Conservation (phyloP, 1,140 invertebrate species). For the Chrysopa pallens region DNA sequence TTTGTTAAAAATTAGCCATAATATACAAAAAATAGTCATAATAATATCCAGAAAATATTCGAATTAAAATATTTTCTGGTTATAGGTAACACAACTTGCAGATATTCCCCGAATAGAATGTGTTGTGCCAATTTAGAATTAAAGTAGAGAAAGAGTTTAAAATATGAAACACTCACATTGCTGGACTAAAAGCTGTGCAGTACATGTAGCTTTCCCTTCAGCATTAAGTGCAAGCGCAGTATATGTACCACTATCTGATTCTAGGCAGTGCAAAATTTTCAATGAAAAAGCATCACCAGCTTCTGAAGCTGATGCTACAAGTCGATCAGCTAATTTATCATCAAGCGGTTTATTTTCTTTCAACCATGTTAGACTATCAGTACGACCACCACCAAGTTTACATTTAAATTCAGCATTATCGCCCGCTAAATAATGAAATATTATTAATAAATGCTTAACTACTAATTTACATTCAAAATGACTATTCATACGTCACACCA, state of each 20-base stretch:
- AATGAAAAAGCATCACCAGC: slow-evolving; percentile 40
- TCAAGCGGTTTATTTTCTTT: slow-evolving; percentile 75
- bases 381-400: slow-evolving; percentile 38
- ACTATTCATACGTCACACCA: too few species aligned
- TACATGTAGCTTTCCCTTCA: slow-evolving; percentile 61
- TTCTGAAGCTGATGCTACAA: slow-evolving; percentile 36
- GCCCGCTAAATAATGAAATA: slow-evolving; percentile 40
- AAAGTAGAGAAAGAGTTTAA: background rate
- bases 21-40: too few species aligned
- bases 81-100: too few species aligned
- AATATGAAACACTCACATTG: slow-evolving; percentile 41
- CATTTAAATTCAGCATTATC: slow-evolving; percentile 74
- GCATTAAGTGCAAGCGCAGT: slow-evolving; percentile 74
- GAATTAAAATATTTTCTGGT: too few species aligned
- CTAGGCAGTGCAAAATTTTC: slow-evolving; percentile 59
- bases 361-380: slow-evolving; percentile 58
- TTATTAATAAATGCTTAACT: too few species aligned
- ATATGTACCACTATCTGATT: slow-evolving; percentile 77
- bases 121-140: background rate
- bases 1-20: too few species aligned
- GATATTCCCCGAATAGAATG: background rate
- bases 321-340: slow-evolving; percentile 55
- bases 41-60: too few species aligned
- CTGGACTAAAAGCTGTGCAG: slow-evolving; percentile 68
- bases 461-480: too few species aligned